phyloP scores from a whole-genome alignment of 2,797 vertebrate species.

The Manis crassicaudata region DNA sequence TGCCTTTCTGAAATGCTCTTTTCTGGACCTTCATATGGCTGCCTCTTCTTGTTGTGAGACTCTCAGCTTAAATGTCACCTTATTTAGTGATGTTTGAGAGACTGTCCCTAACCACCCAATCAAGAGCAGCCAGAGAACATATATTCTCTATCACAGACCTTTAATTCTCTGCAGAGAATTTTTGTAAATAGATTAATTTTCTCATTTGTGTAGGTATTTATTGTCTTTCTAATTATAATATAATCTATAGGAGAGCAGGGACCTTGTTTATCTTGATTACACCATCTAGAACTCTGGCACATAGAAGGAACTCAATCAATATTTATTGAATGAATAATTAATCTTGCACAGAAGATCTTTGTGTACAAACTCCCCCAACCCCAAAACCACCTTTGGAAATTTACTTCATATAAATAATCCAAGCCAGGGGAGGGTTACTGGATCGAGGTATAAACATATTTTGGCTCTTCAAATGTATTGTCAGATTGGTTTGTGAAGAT shows the following conservation, averaged over 20 bases:
- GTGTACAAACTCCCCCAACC: neutral
- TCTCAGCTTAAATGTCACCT: neutral
- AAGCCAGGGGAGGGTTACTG: conserved; percentile 3
- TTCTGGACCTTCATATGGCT: neutral
- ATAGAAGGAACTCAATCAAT: neutral
- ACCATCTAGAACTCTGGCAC: conserved; percentile 5
- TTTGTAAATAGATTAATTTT: conserved; percentile 4
- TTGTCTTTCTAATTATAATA: neutral
- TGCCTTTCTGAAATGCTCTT: neutral
- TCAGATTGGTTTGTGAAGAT: neutral
- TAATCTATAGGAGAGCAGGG: neutral
- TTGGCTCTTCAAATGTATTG: conserved; percentile 37
- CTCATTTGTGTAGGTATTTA: neutral
- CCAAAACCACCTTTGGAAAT: neutral
- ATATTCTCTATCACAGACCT: neutral
- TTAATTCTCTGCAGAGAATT: conserved; percentile 16
- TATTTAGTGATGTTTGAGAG: neutral
- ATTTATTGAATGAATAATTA: conserved; percentile 51
- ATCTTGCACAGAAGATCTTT: neutral
- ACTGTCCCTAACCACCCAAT: neutral
- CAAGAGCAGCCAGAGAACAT: neutral
- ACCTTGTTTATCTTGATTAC: conserved; percentile 9
- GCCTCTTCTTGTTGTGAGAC: neutral
- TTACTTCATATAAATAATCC: conserved; percentile 43
- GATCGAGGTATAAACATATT: conserved; percentile 14